Base-by-base conservation (phyloP, 2,113 vertebrate genomes). In the Lophura nycthemera region DNA sequence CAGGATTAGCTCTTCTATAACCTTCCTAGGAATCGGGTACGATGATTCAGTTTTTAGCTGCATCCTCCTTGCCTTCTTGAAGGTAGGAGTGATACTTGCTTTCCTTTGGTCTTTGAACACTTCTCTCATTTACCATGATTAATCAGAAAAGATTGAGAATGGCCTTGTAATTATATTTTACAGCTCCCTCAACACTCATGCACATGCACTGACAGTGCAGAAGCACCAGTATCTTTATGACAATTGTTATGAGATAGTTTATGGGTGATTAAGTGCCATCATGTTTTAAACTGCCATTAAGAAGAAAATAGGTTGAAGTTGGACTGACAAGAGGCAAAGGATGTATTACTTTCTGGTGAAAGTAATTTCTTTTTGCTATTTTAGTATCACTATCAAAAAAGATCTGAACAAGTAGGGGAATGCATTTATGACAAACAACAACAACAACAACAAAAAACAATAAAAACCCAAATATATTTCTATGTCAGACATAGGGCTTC, bases 381-480 rank as follows among this genome's bases (percentile, higher is more conserved):
- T 92, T 96, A 97, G 97, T 88, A 93, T 69, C 20, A 79, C 29
- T 87, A 56, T 90, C 86, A 96, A 92, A 38, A 38, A 87, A 92
- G 43, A 72, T 54, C 87, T 94, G 61, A 91, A 83, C 52, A 72
- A 60, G 15, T 50, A 75, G n/a, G 29, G 87, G 57, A 72, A 36
- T 88, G 71, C 70, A 19, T 80, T 89, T 89, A 60, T 90, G 64
- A 94, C 66, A 74, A 94, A 36, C 7, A 36, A 36, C 36, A 36
- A 36, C 36, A 36, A 36, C 36, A 36, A 36, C 36, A 36, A 36
- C 36, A 36, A 36, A 36, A 36, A 10, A 60, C 30, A 83, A n/a
- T 10, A 32, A 50, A 48, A 45, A 15, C 7, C 18, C 61, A 47
- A 47, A 71, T 43, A 38, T 63, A 67, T 36, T 63, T 52, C 14